Evolutionary conservation across 1,140 invertebrate species (phyloP).

Genomic region (Parapsyche elsis): DNA sequence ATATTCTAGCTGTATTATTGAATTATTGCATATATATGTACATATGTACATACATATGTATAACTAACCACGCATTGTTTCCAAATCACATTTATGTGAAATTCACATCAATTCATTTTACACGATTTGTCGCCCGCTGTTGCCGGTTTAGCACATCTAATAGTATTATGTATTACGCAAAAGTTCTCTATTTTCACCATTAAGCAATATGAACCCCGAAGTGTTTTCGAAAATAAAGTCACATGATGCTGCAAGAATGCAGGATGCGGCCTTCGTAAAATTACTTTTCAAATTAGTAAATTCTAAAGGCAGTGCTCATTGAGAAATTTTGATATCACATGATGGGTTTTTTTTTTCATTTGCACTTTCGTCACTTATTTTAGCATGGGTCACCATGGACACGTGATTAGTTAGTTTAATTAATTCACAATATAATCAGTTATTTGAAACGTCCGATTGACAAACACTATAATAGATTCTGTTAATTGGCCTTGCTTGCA

Average conservation of each 20-base stretch:
- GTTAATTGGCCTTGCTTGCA: too few relatives aligned
- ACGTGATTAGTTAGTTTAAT: background rate
- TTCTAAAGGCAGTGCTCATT: background rate
- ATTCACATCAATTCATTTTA: too few relatives aligned
- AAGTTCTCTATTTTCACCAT: background rate
- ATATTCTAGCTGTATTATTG: too few relatives aligned
- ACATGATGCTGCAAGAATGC: constrained; percentile 8
- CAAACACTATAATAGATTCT: too few relatives aligned
- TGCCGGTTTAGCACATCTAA: background rate
- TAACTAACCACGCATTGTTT: too few relatives aligned
- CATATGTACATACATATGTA: too few relatives aligned
- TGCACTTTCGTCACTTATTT: background rate
- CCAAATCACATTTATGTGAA: too few relatives aligned
- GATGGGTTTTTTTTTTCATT: background rate
- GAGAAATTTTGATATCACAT: constrained; percentile 5
- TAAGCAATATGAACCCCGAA: background rate
- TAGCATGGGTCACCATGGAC: background rate
- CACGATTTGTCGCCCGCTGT: background rate
- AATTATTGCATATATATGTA: too few relatives aligned
- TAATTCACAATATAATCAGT: background rate
- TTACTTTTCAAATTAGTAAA: background rate
- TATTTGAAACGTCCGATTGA: too few relatives aligned
- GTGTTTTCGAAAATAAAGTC: background rate
- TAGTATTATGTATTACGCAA: background rate
- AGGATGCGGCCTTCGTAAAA: constrained; percentile 7